phyloP scores from a whole-genome alignment of 2,888 invertebrate species.

The Eurytoma adleriae region DNA sequence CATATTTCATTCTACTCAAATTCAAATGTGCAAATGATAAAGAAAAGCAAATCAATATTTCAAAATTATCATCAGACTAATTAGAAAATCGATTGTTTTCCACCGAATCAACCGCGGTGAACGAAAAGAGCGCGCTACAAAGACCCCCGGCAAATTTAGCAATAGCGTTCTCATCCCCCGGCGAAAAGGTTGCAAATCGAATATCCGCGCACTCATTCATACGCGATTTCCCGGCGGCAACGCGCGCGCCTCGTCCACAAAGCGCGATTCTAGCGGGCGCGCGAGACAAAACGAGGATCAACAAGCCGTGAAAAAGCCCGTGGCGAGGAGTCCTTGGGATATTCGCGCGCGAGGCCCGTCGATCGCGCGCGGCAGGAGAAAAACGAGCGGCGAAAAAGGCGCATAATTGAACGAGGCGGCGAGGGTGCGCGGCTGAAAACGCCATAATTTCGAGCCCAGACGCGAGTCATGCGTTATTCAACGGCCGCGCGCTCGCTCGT shows the following conservation, averaged over 20 bases:
- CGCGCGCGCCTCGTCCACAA: neutral
- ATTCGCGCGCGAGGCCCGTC: neutral
- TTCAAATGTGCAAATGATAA: too few relatives aligned
- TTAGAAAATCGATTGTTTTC: neutral
- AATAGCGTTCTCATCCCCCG: neutral
- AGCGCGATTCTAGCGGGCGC: neutral
- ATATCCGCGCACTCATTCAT: constrained; percentile 28
- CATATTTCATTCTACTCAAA: too few relatives aligned
- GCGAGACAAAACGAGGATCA: constrained; percentile 25
- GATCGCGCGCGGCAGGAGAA: constrained; percentile 54
- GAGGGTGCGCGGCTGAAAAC: constrained; percentile 27
- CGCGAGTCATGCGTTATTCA: constrained; percentile 73
- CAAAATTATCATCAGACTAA: too few relatives aligned
- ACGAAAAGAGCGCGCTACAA: neutral
- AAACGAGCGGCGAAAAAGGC: constrained; percentile 22
- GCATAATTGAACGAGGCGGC: constrained; percentile 69
- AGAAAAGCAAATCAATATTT: too few relatives aligned
- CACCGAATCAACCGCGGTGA: too few relatives aligned
- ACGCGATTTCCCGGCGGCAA: constrained; percentile 23
- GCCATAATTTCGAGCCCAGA: constrained; percentile 63
- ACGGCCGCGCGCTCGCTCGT: constrained; percentile 48
- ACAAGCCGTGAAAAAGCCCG: constrained; percentile 47
- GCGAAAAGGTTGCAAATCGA: constrained; percentile 13
- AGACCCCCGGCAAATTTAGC: neutral
- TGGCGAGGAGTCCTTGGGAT: neutral